Conservation (phyloP, 2,113 vertebrate species). For the Eudyptes chrysolophus region DNA sequence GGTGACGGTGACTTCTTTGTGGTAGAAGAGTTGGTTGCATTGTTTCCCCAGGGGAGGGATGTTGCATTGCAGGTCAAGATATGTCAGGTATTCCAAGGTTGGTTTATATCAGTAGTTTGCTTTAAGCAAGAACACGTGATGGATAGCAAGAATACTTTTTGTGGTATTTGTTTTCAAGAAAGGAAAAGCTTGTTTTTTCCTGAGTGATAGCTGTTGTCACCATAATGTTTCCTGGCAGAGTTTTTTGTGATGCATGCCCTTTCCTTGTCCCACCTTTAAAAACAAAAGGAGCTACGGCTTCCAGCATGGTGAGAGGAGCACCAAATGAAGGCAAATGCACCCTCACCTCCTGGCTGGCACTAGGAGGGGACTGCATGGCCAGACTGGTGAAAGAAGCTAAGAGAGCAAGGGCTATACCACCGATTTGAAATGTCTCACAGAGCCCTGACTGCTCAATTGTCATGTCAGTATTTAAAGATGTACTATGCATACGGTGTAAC, state of each 20-base stretch:
- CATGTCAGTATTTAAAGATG: not conserved
- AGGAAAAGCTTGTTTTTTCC: not conserved
- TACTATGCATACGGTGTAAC: not conserved
- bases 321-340: not conserved
- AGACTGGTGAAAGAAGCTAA: not conserved
- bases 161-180: constrained; percentile 8
- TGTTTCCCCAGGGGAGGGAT: not conserved
- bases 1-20: constrained; percentile 27
- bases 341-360: not conserved
- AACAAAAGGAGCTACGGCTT: not conserved
- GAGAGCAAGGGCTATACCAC: not conserved
- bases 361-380: not conserved
- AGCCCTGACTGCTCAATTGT: not conserved
- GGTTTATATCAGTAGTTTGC: not conserved
- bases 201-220: constrained; percentile 8
- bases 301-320: not conserved
- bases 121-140: constrained; percentile 11
- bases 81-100: constrained; percentile 17
- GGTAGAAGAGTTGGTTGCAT: not conserved
- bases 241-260: not conserved
- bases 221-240: not conserved
- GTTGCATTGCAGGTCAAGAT: constrained; percentile 44
- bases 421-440: not conserved
- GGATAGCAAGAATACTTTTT: constrained; percentile 21
- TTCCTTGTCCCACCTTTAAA: not conserved